phyloP scores from a whole-genome alignment of 2,797 vertebrate genomes.

The Phrynocephalus guinanensis region DNA sequence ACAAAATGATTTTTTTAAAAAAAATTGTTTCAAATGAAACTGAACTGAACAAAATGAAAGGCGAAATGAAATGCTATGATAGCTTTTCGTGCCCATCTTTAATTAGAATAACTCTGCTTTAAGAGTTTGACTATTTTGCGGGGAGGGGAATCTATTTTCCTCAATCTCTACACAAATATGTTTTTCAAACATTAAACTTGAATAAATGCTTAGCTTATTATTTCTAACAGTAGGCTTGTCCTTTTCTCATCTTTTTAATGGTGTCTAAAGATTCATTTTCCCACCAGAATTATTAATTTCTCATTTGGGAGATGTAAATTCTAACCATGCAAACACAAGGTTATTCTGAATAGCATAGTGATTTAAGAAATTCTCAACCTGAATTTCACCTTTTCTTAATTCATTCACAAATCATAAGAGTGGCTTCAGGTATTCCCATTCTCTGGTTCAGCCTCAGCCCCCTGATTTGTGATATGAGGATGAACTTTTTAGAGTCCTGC shows the following conservation, averaged over 20 bases:
- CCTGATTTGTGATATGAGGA: too few species aligned
- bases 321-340: not conserved
- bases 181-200: not conserved
- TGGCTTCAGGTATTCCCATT: too few species aligned
- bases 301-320: not conserved
- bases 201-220: not conserved
- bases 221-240: not conserved
- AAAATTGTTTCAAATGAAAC: too few species aligned
- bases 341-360: not conserved
- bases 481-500: too few species aligned
- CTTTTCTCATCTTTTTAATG: not conserved
- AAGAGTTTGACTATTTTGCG: too few species aligned
- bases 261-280: not conserved
- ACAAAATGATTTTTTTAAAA: too few species aligned
- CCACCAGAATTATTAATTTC: not conserved
- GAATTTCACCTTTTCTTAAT: not conserved
- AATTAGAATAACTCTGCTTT: too few species aligned
- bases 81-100: too few species aligned
- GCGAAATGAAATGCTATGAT: too few species aligned
- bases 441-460: too few species aligned
- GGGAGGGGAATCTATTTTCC: not conserved
- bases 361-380: not conserved
- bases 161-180: not conserved
- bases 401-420: not conserved
- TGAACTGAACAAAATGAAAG: too few species aligned